Conservation (phyloP, 2,113 vertebrate species). For the Rhagologus leucostigma region DNA sequence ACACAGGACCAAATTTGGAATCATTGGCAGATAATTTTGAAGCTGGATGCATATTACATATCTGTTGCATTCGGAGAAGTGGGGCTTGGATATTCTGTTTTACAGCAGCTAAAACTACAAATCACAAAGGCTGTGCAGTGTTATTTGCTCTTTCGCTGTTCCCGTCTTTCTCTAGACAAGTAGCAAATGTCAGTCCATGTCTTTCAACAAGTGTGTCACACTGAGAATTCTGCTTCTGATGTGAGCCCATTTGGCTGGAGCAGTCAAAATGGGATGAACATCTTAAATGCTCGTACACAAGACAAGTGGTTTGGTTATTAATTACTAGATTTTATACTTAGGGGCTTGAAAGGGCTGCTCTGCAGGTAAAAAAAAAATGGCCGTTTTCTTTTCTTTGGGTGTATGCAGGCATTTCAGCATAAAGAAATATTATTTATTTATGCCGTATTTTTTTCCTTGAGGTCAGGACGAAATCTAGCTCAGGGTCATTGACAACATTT, state of each 20-base stretch:
- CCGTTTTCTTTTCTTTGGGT: background rate
- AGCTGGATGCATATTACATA: background rate
- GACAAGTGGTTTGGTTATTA: background rate
- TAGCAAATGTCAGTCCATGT: background rate
- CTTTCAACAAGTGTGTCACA: background rate
- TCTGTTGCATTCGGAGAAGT: background rate
- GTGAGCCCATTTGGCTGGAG: background rate
- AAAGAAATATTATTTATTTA: background rate
- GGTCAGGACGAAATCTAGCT: background rate
- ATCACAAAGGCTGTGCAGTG: background rate
- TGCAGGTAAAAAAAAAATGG: background rate
- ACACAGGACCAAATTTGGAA: background rate
- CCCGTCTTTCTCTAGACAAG: background rate
- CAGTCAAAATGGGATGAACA: background rate
- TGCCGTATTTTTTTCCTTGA: background rate
- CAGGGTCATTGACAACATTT: background rate
- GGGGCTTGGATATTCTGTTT: background rate
- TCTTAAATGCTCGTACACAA: background rate
- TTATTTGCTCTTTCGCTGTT: background rate
- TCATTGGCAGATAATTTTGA: background rate
- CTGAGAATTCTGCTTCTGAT: background rate
- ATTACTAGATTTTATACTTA: background rate
- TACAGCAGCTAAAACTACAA: background rate
- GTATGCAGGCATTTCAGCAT: background rate
- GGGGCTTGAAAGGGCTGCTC: background rate